Percentiles rank a stretch among this genome's conserved stretches.
phyloP scores from a whole-genome alignment of 2,888 invertebrate genomes.

The Dryocosmus kuriphilus region DNA sequence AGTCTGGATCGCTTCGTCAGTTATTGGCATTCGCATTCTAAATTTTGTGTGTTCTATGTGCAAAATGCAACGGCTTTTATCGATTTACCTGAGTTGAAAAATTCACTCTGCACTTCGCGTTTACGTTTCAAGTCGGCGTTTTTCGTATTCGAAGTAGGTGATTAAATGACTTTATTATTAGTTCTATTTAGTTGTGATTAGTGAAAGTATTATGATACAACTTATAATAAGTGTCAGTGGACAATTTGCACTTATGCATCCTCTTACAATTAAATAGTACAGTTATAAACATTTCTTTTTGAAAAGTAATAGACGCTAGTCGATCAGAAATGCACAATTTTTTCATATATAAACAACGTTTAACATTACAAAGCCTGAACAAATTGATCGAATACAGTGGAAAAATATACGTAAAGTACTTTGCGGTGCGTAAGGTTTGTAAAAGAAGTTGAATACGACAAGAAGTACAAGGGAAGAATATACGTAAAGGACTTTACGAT shows the following conservation, averaged over 20 bases:
- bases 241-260: neutral
- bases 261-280: neutral
- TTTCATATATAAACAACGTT: too few species aligned
- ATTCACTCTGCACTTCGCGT: slow-evolving; percentile 8
- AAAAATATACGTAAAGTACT: too few species aligned
- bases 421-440: too few species aligned
- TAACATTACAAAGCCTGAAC: too few species aligned
- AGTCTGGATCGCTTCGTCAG: slow-evolving; percentile 45
- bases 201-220: neutral
- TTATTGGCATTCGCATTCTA: slow-evolving; percentile 52
- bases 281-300: neutral
- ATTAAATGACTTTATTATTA: neutral
- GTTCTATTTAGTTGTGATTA: neutral
- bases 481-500: too few species aligned
- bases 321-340: too few species aligned
- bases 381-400: too few species aligned
- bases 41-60: slow-evolving; percentile 53
- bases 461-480: too few species aligned
- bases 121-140: neutral
- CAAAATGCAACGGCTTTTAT: slow-evolving; percentile 53
- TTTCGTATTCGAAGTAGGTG: neutral
- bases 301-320: too few species aligned
- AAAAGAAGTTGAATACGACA: too few species aligned
- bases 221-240: neutral
- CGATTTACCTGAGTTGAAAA: slow-evolving; percentile 37